Evolutionary conservation across 2,888 invertebrate genomes (phyloP).

Genomic region (Caenorhabditis sp.): DNA sequence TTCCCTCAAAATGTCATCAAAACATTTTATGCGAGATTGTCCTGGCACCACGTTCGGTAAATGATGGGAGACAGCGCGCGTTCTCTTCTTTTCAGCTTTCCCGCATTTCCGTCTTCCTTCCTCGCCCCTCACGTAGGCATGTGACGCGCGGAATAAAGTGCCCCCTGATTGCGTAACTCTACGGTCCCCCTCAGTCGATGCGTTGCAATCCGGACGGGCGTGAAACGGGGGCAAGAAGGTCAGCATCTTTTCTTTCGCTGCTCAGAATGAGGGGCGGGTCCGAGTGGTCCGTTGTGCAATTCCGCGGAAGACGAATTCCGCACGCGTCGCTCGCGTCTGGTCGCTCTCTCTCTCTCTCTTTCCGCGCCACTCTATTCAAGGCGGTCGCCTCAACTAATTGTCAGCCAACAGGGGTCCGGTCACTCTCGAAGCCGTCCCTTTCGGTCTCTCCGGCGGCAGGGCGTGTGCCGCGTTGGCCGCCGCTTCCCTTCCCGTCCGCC

Average conservation of each 20-base stretch:
- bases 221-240: conserved; percentile 20
- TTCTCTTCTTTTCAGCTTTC: conserved; percentile 8
- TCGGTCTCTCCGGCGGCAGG: conserved; percentile 27
- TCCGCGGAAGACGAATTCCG: conserved; percentile 11
- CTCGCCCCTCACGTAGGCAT: no score
- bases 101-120: no score
- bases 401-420: conserved; percentile 30
- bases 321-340: conserved; percentile 17
- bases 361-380: conserved; percentile 46
- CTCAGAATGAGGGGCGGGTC: conserved; percentile 30
- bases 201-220: conserved; percentile 34
- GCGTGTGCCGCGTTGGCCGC: conserved; percentile 31
- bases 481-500: conserved; percentile 13
- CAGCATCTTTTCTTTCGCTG: conserved; percentile 41
- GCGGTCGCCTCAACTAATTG: conserved; percentile 36
- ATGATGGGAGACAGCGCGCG: neutral
- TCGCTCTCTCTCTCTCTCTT: conserved; percentile 20
- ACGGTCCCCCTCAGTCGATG: conserved; percentile 12
- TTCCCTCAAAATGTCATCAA: conserved; percentile 28
- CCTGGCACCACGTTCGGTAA: conserved; percentile 8
- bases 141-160: conserved; percentile 20
- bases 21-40: conserved; percentile 3
- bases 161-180: conserved; percentile 48
- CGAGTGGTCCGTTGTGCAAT: conserved; percentile 16
- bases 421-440: conserved; percentile 6